Evolutionary conservation across 2,113 vertebrate genomes (phyloP), one percentile per base, ranked within the genome.

Genomic region (Eolophus roseicapilla): DNA sequence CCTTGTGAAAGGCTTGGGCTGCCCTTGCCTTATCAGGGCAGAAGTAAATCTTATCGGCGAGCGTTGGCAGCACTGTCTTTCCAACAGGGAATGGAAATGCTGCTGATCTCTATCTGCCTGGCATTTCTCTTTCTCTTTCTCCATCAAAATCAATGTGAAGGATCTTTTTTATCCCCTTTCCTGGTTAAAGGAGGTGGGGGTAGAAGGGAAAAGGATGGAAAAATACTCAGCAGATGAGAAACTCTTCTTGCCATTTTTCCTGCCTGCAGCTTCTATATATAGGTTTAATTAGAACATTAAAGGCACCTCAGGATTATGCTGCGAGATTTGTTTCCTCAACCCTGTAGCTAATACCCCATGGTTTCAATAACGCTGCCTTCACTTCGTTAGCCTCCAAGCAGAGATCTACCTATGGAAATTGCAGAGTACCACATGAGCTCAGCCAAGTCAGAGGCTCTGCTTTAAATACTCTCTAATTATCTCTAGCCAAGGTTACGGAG

Each of bases 221-320:
- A 97, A 97, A 85, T 96, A 96, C 96, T 87, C 92, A 59, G 74
- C 53, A 70, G 67, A 86, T 28, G 86, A 96, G 77, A 93, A 96
- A 93, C 28, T 94, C 95, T 69, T 95, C 67, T 73, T 11, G 50
- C 74, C 10, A 43, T 82, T 94, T 95, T 71, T 82, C 62, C 91
- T 93, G 88, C 77, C 91, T 87, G 91, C 65, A 76, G 88, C 73
- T 96, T 90, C 96, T 96, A 97, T 96, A 97, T 96, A 96, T 97
- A 97, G 96, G 93, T 89, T 96, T 94, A 97, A 97, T 97, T 96
- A 97, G 95, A 92, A 90, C 91, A 92, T 74, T 87, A 95, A 94
- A 95, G 77, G 81, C 81, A 78, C 83, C 77, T 93, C 80, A 94
- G 96, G 95, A 96, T 96, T 95, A 96, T 65, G 88, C 91, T 84